Evolutionary conservation across 2,797 vertebrate species (phyloP).

Genomic region (Micropoecilia bifurca): DNA sequence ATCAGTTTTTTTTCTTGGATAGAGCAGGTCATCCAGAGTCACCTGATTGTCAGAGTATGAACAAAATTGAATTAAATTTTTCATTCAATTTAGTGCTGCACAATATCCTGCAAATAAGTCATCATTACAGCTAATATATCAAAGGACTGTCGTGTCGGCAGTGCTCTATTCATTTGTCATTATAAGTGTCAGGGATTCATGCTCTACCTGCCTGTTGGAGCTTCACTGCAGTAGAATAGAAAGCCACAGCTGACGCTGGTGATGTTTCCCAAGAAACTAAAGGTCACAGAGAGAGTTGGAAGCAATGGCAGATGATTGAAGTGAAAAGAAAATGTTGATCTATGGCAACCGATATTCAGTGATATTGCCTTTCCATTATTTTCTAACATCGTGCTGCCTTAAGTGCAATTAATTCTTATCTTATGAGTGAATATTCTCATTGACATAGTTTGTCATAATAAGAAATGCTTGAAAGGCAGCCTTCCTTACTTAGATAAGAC

Average conservation of each 20-base stretch:
- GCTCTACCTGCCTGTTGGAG: not conserved
- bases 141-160: not conserved
- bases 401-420: not conserved
- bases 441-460: not conserved
- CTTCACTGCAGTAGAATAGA: not conserved
- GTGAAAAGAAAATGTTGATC: not conserved
- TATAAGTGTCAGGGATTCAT: not conserved
- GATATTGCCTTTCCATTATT: not conserved
- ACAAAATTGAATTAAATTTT: not conserved
- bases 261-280: not conserved
- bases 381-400: not conserved
- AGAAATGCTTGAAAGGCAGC: not conserved
- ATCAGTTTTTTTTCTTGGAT: not conserved
- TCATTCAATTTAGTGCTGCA: not conserved
- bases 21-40: not conserved
- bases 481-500: not conserved
- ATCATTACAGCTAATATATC: not conserved
- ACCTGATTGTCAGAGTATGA: not conserved
- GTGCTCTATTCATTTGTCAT: not conserved
- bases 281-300: not conserved
- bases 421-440: not conserved
- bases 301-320: not conserved
- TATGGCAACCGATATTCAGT: not conserved
- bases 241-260: not conserved
- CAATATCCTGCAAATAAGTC: not conserved